phyloP scores from a whole-genome alignment of 2,797 vertebrate genomes.

The Anas bahamensis region DNA sequence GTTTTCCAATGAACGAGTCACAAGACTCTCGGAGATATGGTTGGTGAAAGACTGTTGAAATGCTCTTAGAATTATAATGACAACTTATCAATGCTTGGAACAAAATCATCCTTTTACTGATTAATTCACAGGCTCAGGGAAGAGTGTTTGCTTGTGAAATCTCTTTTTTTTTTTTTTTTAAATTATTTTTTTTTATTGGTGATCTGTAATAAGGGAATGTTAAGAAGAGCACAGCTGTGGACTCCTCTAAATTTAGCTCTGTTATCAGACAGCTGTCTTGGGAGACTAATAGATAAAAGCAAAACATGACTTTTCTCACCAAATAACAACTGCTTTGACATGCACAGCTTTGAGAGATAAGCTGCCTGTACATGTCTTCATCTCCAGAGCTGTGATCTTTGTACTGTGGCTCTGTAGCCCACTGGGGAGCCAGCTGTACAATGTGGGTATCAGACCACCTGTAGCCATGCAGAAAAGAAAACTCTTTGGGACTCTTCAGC shows the following conservation, averaged over 20 bases:
- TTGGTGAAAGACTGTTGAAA: constrained; percentile 58
- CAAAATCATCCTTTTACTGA: constrained; percentile 44
- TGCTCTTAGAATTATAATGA: constrained; percentile 70
- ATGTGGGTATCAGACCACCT: neutral
- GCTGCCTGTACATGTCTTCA: neutral
- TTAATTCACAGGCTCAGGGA: constrained; percentile 50
- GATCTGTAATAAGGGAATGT: neutral
- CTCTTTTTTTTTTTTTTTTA: neutral
- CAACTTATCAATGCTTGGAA: constrained; percentile 56
- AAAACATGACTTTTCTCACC: constrained; percentile 31
- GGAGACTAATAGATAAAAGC: constrained; percentile 1
- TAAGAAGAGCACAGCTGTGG: neutral
- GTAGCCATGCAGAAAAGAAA: neutral
- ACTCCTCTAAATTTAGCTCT: constrained; percentile 7
- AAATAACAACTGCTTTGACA: constrained; percentile 15
- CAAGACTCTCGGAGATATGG: constrained; percentile 40
- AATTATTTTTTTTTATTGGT: neutral
- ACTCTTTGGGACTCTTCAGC: neutral
- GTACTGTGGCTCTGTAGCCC: neutral
- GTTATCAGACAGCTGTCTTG: constrained; percentile 10
- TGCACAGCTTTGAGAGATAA: neutral
- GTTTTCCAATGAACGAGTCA: constrained; percentile 65
- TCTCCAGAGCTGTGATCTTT: neutral
- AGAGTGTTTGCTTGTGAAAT: constrained; percentile 44
- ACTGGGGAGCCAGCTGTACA: neutral